Conservation (phyloP, 1,140 invertebrate genomes). For the Philopotamus ludificatus region DNA sequence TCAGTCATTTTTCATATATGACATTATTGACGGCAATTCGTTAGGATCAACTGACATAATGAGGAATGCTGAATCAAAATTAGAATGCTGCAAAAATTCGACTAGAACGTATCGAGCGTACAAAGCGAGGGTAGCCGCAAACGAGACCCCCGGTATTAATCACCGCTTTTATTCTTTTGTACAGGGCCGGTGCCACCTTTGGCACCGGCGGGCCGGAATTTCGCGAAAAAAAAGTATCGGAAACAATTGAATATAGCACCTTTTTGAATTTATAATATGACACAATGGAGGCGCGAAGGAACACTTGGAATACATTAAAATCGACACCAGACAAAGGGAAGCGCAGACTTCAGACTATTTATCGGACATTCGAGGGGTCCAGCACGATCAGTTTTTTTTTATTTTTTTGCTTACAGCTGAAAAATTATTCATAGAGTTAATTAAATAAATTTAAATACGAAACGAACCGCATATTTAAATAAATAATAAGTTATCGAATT, state of each 20-base stretch:
- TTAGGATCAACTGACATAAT: too few relatives aligned
- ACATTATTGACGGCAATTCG: too few relatives aligned
- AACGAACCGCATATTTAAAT: too few relatives aligned
- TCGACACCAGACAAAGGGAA: slow-evolving; percentile 19
- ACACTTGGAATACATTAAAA: slow-evolving; percentile 27
- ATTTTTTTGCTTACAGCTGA: not conserved
- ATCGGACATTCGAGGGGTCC: slow-evolving; percentile 1
- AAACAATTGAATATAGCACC: slow-evolving; percentile 24
- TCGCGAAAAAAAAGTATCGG: slow-evolving; percentile 21
- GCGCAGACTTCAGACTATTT: not conserved
- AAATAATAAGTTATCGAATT: too few relatives aligned
- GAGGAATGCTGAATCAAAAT: too few relatives aligned
- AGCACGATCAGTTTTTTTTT: not conserved
- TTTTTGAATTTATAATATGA: slow-evolving; percentile 29
- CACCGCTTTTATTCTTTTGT: slow-evolving; percentile 30
- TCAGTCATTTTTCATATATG: too few relatives aligned
- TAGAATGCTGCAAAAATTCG: too few relatives aligned
- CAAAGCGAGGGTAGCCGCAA: not conserved
- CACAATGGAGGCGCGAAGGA: slow-evolving; percentile 27
- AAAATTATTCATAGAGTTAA: too few relatives aligned
- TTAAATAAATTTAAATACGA: too few relatives aligned
- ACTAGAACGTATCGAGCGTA: slow-evolving; percentile 17
- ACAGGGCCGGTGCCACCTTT: slow-evolving; percentile 14
- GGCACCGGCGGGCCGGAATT: not conserved
- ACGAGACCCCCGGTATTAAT: slow-evolving; percentile 14